These are phyloP conservation scores for Rhyacichthys aspro DNA, from an alignment of 2,797 vertebrate genomes.

Conservation along the genomic window DNA sequence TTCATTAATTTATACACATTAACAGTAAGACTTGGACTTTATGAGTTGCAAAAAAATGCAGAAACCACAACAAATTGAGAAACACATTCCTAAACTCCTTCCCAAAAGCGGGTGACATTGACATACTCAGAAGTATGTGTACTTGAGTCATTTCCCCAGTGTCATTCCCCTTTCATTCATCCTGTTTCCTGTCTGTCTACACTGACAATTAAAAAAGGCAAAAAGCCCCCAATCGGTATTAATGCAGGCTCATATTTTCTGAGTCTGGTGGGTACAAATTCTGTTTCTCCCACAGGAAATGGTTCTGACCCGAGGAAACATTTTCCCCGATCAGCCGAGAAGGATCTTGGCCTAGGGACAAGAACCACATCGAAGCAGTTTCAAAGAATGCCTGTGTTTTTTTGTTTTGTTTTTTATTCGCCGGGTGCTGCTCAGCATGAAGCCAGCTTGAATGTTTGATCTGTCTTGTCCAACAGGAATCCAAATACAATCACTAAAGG, in stretches of 20 bases:
- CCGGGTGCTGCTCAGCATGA: slow-evolving; percentile 37
- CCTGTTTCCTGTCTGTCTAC: too few relatives aligned
- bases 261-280: slow-evolving; percentile 46
- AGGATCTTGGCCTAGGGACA: slow-evolving; percentile 65
- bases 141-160: too few relatives aligned
- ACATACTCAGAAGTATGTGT: too few relatives aligned
- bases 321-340: slow-evolving; percentile 66
- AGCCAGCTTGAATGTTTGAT: slow-evolving; percentile 50
- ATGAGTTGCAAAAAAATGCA: too few relatives aligned
- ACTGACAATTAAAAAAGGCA: too few relatives aligned
- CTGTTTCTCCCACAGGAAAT: slow-evolving; percentile 72
- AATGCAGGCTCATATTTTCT: slow-evolving; percentile 40
- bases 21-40: too few relatives aligned
- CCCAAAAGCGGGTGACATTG: too few relatives aligned
- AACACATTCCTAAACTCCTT: too few relatives aligned
- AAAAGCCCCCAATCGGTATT: too few relatives aligned
- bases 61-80: too few relatives aligned
- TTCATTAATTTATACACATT: too few relatives aligned
- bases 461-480: slow-evolving; percentile 26
- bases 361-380: slow-evolving; percentile 61
- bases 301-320: slow-evolving; percentile 70
- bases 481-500: slow-evolving; percentile 16
- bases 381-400: slow-evolving; percentile 40
- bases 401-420: slow-evolving; percentile 35
- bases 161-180: too few relatives aligned